Conservation (phyloP, 2,797 vertebrate species). For the Falco peregrinus region DNA sequence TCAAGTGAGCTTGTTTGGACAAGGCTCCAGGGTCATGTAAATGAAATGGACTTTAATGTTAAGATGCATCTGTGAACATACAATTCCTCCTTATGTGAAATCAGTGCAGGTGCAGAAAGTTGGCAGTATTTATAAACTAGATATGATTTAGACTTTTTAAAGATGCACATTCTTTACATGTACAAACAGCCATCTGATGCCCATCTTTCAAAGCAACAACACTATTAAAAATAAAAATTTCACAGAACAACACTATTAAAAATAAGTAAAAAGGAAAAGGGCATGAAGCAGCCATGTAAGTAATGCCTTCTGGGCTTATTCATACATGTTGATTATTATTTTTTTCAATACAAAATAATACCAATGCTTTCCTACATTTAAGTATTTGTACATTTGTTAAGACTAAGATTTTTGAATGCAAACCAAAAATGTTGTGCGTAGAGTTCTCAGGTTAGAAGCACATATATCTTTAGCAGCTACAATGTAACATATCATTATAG, state of each 20-base stretch:
- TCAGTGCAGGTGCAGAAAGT: constrained; percentile 35
- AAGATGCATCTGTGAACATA: constrained; percentile 57
- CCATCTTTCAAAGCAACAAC: not conserved
- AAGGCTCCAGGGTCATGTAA: constrained; percentile 76
- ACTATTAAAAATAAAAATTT: too few species aligned
- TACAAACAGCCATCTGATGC: not conserved
- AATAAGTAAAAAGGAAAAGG: not conserved
- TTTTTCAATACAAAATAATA: not conserved
- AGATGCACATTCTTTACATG: not conserved
- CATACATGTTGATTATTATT: not conserved
- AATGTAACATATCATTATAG: fast-evolving
- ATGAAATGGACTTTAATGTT: constrained; percentile 70
- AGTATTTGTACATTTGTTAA: not conserved
- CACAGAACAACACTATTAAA: not conserved
- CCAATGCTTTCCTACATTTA: not conserved
- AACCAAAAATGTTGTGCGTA: not conserved
- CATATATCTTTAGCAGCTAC: not conserved
- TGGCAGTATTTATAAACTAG: not conserved
- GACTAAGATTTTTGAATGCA: not conserved
- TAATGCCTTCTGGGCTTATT: not conserved
- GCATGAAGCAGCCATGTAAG: not conserved
- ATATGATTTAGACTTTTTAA: not conserved
- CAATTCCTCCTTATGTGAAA: not conserved
- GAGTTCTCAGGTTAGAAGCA: not conserved
- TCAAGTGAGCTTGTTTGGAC: constrained; percentile 77